Percentiles rank a stretch among this genome's conserved stretches.
Conservation (phyloP, 1,140 invertebrate species). For the Camponotus vicinus region DNA sequence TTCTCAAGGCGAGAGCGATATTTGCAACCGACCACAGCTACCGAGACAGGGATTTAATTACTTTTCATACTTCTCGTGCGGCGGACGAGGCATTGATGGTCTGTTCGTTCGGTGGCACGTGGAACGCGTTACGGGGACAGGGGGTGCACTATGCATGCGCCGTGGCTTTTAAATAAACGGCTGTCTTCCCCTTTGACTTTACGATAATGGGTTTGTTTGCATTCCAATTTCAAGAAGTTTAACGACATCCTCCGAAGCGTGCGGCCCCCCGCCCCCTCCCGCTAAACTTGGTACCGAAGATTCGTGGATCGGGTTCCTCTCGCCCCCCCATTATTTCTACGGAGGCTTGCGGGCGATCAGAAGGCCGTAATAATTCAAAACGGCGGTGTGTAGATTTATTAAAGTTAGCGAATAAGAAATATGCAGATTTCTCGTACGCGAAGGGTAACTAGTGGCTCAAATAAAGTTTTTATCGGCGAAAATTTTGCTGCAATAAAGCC, state of each 20-base stretch:
- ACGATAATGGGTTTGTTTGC: conserved; percentile 84
- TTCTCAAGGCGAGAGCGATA: conserved; percentile 12
- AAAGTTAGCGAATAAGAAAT: not conserved
- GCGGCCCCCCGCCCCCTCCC: conserved; percentile 9
- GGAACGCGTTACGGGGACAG: not conserved
- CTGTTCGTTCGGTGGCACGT: conserved; percentile 50
- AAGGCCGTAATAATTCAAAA: conserved; percentile 23
- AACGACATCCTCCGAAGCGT: conserved; percentile 74
- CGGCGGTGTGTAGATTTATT: conserved; percentile 30
- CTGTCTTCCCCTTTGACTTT: conserved; percentile 83
- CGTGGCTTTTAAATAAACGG: conserved; percentile 81
- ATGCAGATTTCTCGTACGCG: not conserved
- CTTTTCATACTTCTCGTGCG: conserved; percentile 83
- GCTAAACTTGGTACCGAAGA: conserved; percentile 31
- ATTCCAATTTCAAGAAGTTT: conserved; percentile 83
- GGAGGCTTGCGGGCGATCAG: conserved; percentile 16
- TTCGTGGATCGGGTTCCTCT: conserved; percentile 30
- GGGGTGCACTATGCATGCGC: conserved; percentile 65
- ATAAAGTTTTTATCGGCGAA: not conserved
- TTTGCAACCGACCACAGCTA: not conserved
- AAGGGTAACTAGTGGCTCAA: not conserved
- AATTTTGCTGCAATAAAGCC: not conserved
- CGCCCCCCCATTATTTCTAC: not conserved
- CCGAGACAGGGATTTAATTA: conserved; percentile 80
- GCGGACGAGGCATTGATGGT: conserved; percentile 77